A percentile compares a stretch with the other conserved stretches of the same genome.
phyloP scores from a whole-genome alignment of 2,113 vertebrate species.

The Amphiprion ocellaris region DNA sequence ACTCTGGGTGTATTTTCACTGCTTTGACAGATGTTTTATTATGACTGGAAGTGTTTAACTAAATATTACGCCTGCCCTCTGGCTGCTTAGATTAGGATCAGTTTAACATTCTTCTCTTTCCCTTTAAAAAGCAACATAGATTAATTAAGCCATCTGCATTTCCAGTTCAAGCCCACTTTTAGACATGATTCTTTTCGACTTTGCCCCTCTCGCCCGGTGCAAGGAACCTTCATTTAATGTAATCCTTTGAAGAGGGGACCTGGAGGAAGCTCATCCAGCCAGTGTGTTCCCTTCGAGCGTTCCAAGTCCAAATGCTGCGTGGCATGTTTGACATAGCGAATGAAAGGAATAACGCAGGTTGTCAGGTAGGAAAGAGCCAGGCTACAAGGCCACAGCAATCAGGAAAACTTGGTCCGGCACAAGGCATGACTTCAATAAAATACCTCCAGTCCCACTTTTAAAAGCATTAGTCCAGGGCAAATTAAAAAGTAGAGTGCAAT shows the following conservation, averaged over 20 bases:
- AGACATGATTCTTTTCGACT: conserved; percentile 65
- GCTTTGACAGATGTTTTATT: conserved; percentile 66
- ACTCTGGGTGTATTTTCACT: conserved; percentile 52
- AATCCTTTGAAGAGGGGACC: conserved; percentile 72
- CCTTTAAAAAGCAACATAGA: conserved; percentile 50
- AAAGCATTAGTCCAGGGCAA: conserved; percentile 88
- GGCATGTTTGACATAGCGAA: conserved; percentile 81
- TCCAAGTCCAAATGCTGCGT: conserved; percentile 68
- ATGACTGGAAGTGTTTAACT: conserved; percentile 73
- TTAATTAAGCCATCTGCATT: conserved; percentile 62
- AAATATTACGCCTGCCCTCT: conserved; percentile 62
- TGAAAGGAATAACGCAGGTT: conserved; percentile 76
- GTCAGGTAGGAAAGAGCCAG: conserved; percentile 81
- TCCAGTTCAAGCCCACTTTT: conserved; percentile 56
- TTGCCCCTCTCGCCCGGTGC: conserved; percentile 43
- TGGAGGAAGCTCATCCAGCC: conserved; percentile 67
- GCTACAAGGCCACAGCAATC: conserved; percentile 76
- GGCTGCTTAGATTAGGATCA: conserved; percentile 64
- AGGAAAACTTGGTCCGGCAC: conserved; percentile 75
- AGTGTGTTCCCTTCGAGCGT: conserved; percentile 36
- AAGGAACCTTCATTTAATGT: conserved; percentile 56
- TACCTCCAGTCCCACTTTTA: conserved; percentile 84
- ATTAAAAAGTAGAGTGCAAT: conserved; percentile 89
- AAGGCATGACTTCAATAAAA: conserved; percentile 87
- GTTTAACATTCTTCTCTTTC: conserved; percentile 67